Base-by-base conservation (phyloP, 2,888 invertebrate species). In the Watsonalla cultraria region DNA sequence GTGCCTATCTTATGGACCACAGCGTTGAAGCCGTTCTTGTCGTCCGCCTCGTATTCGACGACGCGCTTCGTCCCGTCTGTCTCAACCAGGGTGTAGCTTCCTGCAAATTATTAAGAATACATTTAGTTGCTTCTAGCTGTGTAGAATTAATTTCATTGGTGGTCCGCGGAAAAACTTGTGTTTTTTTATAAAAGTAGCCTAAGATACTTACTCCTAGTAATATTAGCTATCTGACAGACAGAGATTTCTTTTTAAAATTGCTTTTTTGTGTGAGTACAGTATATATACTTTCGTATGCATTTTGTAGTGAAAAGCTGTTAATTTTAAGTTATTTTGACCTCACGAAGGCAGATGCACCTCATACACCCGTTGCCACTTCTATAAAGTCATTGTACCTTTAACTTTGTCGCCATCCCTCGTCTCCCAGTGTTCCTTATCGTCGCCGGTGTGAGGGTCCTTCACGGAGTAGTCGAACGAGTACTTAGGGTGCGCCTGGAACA, bases 371-470 rank as follows among this genome's bases (percentile, higher is more conserved):
- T 24, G 24, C 24, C 24, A 24, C 24, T 4, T 24, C 5, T 5
- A n/a, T 13, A 8, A 13, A 15, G 7, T 5, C 14, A 6, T 34
- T 52, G 47, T 70, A 90, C 91, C 91, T 79, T 93, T 93, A 45
- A 93, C 93, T 68, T 91, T 88, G 74, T 93, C 93, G 0, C 93
- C 93, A 56, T 93, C 92, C 46, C 93, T 87, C 65, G 93, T 92
- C 80, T 93, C 93, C 86, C 92, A 91, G 60, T 92, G 92, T 54
- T 92, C 91, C 66, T 92, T 92, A 54, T 92, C 82, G 65, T 92
- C 92, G 0, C 92, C 92, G 4, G 92, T 92, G 74, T 92, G 92
- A 0, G 92, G 92, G 68, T 92, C 92, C 68, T 92, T 92, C 34
- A 92, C 92, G 1, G 92, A 91, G 66, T 92, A 92, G 76, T 92